Evolutionary conservation across 2,888 invertebrate species (phyloP).

Genomic region (Apoderus coryli): DNA sequence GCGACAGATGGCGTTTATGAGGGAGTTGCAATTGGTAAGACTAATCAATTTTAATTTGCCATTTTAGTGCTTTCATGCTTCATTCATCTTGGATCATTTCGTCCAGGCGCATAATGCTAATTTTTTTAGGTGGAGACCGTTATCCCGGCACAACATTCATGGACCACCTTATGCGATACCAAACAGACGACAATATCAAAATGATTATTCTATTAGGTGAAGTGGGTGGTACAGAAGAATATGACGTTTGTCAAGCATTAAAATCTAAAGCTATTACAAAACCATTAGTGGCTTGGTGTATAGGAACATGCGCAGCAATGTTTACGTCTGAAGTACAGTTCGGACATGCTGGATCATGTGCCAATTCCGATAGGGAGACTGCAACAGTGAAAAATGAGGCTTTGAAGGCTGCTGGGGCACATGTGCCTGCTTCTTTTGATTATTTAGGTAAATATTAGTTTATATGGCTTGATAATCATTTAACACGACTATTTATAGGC

Average conservation of each 20-base stretch:
- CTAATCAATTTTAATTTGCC: too few relatives aligned
- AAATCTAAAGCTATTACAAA: conserved; percentile 70
- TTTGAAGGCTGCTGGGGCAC: conserved; percentile 66
- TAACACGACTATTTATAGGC: too few relatives aligned
- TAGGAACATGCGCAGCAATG: conserved; percentile 65
- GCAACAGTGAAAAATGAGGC: conserved; percentile 86
- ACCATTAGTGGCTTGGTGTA: conserved; percentile 97
- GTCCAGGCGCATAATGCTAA: too few relatives aligned
- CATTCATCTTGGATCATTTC: too few relatives aligned
- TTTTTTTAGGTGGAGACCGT: conserved; percentile 78
- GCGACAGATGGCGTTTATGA: conserved; percentile 95
- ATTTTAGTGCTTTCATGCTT: too few relatives aligned
- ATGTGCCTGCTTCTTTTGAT: conserved; percentile 89
- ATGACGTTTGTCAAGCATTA: conserved; percentile 84
- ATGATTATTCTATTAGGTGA: conserved; percentile 93
- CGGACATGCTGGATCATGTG: conserved; percentile 98
- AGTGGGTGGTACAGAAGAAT: conserved; percentile 98
- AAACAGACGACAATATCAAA: conserved; percentile 72
- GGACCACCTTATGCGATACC: conserved; percentile 69
- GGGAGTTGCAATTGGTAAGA: conserved; percentile 95
- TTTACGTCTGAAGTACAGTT: conserved; percentile 85
- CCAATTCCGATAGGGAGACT: conserved; percentile 77
- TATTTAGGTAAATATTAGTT: conserved; percentile 31
- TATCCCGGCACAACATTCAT: conserved; percentile 98
- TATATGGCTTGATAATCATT: not conserved